Percentiles rank a stretch among this genome's conserved stretches.
These are phyloP conservation scores for Eumeta japonica DNA, from an alignment of 1,140 invertebrate genomes.

Conservation along the genomic window DNA sequence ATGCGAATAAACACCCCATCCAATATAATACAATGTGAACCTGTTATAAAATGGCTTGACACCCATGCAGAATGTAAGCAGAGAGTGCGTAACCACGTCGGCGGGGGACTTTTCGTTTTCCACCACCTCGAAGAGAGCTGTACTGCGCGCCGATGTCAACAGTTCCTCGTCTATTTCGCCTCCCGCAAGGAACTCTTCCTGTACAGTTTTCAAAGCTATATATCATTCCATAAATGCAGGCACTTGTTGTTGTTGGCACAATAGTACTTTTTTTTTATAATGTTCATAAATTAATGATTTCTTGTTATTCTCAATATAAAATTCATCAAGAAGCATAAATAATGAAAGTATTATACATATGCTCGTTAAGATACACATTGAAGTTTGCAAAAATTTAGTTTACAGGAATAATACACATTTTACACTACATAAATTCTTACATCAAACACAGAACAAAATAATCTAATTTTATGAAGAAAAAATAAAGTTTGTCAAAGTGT, in stretches of 20 bases:
- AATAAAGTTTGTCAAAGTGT: background rate
- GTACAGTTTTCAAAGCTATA: conserved; percentile 11
- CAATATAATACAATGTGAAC: no score
- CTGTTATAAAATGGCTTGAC: conserved; percentile 69
- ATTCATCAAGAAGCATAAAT: no score
- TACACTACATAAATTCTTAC: background rate
- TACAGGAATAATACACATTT: no score
- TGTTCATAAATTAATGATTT: background rate
- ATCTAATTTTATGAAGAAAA: background rate
- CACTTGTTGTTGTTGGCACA: no score
- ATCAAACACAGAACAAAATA: background rate
- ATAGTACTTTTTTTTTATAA: background rate
- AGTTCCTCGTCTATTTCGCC: conserved; percentile 70
- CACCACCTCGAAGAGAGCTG: conserved; percentile 82
- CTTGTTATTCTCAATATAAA: background rate
- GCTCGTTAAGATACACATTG: no score
- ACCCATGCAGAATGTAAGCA: conserved; percentile 70
- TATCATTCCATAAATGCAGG: background rate
- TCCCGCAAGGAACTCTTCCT: conserved; percentile 68
- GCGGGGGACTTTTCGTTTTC: conserved; percentile 76
- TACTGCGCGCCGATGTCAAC: conserved; percentile 81
- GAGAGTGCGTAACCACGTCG: conserved; percentile 67
- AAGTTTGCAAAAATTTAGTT: no score
- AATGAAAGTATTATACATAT: no score
- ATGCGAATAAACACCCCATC: no score